Evolutionary conservation across 2,888 invertebrate genomes (phyloP).

Genomic region (Polyploca ridens): DNA sequence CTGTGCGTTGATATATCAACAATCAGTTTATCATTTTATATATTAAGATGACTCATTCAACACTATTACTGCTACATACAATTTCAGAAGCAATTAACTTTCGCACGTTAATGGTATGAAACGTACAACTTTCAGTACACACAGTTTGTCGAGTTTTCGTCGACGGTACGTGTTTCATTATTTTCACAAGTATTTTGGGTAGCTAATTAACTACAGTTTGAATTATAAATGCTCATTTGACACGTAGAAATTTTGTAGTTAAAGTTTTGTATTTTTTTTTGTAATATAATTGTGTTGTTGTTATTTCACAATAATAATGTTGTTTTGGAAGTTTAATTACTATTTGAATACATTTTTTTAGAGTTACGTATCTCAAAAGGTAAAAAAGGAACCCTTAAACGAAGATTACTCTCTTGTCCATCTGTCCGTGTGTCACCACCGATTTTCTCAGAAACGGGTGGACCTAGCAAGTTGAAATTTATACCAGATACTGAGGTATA

Average conservation of each 20-base stretch:
- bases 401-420: no score
- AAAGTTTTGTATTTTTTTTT: neutral
- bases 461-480: no score
- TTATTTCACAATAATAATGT: neutral
- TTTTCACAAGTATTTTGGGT: neutral
- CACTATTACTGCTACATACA: neutral
- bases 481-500: no score
- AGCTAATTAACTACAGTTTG: neutral
- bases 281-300: neutral
- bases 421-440: no score
- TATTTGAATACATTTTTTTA: no score
- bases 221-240: conserved; percentile 6
- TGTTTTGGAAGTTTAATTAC: no score
- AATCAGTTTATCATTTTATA: no score
- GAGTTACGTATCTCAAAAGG: no score
- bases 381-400: no score
- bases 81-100: conserved; percentile 13
- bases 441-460: no score
- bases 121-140: neutral
- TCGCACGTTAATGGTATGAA: conserved; percentile 9
- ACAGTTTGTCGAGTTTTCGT: neutral
- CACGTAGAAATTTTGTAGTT: neutral
- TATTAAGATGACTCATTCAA: neutral
- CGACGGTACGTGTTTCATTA: neutral
- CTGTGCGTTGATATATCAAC: no score